Percentiles rank a stretch among this genome's conserved stretches.
These are phyloP conservation scores for Spinibarbus caldwelli DNA, from an alignment of 2,797 vertebrate genomes.

Conservation along the genomic window DNA sequence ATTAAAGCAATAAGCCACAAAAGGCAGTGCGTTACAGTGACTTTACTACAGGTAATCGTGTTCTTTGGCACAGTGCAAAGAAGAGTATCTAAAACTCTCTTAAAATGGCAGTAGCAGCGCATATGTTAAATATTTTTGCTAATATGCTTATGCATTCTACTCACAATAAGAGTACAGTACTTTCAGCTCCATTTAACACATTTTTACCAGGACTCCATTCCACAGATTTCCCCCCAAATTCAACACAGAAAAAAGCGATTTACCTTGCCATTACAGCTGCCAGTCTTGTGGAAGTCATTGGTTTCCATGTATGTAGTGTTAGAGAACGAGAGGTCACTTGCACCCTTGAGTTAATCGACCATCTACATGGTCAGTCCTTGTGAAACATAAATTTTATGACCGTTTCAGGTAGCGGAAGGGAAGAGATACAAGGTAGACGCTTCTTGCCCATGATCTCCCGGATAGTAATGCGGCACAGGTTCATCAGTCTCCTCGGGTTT, in stretches of 20 bases:
- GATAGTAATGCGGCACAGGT: constrained; percentile 86
- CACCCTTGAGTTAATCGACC: not conserved
- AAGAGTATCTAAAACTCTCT: not conserved
- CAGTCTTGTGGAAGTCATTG: not conserved
- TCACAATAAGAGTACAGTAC: not conserved
- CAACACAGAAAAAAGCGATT: no score
- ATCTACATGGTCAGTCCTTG: constrained; percentile 66
- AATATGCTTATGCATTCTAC: not conserved
- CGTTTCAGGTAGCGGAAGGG: constrained; percentile 86
- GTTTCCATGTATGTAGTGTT: not conserved
- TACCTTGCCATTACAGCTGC: not conserved
- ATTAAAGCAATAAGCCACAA: constrained; percentile 4
- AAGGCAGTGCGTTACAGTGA: constrained; percentile 6
- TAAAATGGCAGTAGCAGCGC: not conserved
- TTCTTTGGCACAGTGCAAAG: constrained; percentile 1
- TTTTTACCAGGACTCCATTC: not conserved
- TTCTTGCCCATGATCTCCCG: constrained; percentile 85
- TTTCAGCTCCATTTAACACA: not conserved
- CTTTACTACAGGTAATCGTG: not conserved
- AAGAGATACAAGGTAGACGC: constrained; percentile 80
- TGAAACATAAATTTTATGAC: constrained; percentile 88
- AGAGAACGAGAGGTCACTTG: not conserved
- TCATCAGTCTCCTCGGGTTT: constrained; percentile 79
- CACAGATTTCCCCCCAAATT: not conserved
- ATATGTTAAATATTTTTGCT: not conserved